A percentile compares a stretch with the other conserved stretches of the same genome.
phyloP scores from a whole-genome alignment of 2,113 vertebrate genomes.

The Mus spicilegus region DNA sequence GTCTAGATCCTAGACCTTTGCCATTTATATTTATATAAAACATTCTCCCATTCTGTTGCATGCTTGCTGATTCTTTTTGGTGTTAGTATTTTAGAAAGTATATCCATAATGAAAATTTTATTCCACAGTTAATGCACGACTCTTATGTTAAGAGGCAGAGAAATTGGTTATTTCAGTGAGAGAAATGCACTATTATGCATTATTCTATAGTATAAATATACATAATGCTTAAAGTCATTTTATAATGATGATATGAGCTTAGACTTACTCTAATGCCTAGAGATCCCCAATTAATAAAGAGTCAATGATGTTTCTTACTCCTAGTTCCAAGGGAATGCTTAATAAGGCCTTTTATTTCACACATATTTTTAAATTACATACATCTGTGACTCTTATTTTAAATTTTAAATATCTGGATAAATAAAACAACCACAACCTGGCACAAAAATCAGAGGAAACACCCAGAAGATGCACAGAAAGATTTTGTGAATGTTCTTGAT shows the following conservation, averaged over 20 bases:
- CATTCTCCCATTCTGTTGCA: neutral
- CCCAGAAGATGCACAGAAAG: neutral
- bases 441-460: neutral
- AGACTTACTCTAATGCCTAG: neutral
- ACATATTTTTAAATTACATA: neutral
- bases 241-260: neutral
- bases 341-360: neutral
- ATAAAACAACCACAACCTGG: neutral
- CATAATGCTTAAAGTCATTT: neutral
- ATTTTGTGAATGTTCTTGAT: neutral
- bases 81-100: neutral
- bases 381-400: constrained; percentile 9
- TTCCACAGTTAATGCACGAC: neutral
- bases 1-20: constrained; percentile 1
- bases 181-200: neutral
- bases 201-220: neutral
- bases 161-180: neutral
- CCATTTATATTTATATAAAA: neutral
- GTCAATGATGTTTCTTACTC: neutral
- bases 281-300: neutral
- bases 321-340: neutral
- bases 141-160: neutral
- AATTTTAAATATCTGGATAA: neutral
- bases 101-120: neutral
- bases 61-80: neutral